These are phyloP conservation scores for Erethizon dorsatum DNA, from an alignment of 2,797 vertebrate genomes.

Conservation along the genomic window DNA sequence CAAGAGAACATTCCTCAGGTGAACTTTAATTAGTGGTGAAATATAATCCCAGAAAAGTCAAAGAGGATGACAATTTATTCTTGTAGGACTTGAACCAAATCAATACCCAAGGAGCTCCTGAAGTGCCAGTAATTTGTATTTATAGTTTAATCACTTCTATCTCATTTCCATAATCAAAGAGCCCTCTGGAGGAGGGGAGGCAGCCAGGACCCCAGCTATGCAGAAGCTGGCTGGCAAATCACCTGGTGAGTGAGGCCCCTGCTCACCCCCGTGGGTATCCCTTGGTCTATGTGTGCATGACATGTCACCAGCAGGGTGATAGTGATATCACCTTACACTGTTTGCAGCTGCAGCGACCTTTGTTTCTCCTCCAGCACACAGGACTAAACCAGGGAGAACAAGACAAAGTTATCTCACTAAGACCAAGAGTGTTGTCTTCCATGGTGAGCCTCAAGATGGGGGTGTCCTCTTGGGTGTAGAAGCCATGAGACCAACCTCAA, in stretches of 20 bases:
- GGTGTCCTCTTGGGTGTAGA: accelerated
- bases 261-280: background rate
- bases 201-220: background rate
- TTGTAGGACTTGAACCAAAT: constrained; percentile 75
- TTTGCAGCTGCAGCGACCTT: accelerated
- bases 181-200: constrained; percentile 7
- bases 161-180: constrained; percentile 66
- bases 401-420: background rate
- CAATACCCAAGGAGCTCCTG: background rate
- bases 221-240: background rate
- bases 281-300: background rate
- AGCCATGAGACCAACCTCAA: background rate
- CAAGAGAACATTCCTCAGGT: constrained; percentile 58
- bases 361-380: background rate
- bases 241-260: background rate
- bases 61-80: constrained; percentile 74
- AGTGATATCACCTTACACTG: background rate
- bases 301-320: background rate
- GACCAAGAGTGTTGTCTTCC: accelerated
- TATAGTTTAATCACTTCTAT: constrained; percentile 76
- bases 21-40: constrained; percentile 83
- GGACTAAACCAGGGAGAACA: background rate
- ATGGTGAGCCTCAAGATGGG: accelerated
- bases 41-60: constrained; percentile 78
- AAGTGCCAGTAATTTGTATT: constrained; percentile 69